Conservation (phyloP, 2,797 vertebrate genomes). For the Mormyrops attenuatus region DNA sequence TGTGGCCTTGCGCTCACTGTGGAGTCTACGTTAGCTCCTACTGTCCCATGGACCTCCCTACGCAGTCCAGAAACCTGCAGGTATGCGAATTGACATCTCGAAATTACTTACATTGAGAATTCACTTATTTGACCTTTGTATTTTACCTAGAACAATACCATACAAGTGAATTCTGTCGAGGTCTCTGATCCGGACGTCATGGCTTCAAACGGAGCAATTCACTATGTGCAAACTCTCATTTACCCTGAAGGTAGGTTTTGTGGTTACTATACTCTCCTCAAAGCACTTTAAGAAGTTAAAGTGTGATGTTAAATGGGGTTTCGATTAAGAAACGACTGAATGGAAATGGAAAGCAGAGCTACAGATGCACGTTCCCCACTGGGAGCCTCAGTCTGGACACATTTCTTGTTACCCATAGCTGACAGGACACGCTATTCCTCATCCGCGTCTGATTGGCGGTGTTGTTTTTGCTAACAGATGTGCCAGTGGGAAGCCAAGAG, state of each 20-base stretch:
- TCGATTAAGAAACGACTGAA: neutral
- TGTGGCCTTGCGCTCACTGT: neutral
- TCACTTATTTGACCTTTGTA: slow-evolving; percentile 1
- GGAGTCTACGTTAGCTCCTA: neutral
- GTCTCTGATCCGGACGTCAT: slow-evolving; percentile 79
- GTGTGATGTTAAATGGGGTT: neutral
- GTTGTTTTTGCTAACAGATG: slow-evolving; percentile 56
- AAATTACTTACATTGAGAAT: neutral
- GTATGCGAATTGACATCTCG: neutral
- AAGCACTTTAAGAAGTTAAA: neutral
- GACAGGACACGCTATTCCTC: neutral
- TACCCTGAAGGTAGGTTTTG: slow-evolving; percentile 76
- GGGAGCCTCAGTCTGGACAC: neutral
- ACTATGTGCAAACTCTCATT: slow-evolving; percentile 76
- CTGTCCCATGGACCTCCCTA: neutral
- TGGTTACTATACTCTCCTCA: neutral
- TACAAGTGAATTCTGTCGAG: slow-evolving; percentile 77
- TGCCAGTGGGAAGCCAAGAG: slow-evolving; percentile 82
- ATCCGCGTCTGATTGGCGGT: slow-evolving; percentile 14
- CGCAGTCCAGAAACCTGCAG: neutral
- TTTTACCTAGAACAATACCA: slow-evolving; percentile 69
- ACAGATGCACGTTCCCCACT: too few relatives aligned
- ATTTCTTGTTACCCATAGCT: neutral
- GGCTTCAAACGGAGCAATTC: slow-evolving; percentile 91
- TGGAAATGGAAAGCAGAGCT: neutral